Base-by-base conservation (phyloP, 2,113 vertebrate species). In the Perca schrenkii region DNA sequence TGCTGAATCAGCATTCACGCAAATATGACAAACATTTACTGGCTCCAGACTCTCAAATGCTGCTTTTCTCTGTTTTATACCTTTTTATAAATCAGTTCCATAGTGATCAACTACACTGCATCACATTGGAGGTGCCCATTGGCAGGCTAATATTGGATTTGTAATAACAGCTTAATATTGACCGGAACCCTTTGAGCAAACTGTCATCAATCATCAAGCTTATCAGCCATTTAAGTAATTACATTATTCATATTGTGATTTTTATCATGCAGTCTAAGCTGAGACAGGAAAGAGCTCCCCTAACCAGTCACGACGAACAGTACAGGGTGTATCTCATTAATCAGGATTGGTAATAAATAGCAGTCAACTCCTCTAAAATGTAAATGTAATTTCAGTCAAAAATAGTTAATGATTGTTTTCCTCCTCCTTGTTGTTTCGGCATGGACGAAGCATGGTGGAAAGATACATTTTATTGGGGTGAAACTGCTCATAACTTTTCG, bases 91-190 rank as follows among this genome's bases (percentile, higher is more conserved):
- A 79, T 75, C 43, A 69, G 36, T 15, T 62, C 34, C 8, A 56
- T 21, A 6, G 34, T 73, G 36, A 69, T 86, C 16, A 36, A 43
- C 16, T 47, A 16, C 49, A 12, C 62, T 71, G 60, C 46, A 43
- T 56, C 46, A 40, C 61, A 19, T 21, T 49, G 57, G 19, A 62
- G 36, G 58, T 21, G 25, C 25, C n/a, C 2, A 49, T 34, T 52
- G 49, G 34, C 50, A 34, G 31, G 25, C 12, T 67, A 2, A 28
- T 67, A 67, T 72, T 36, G 34, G 62, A 68, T 81, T 86, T 67
- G 19, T 49, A 88, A 86, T 82, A 75, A 74, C n/a, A 47, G 43
- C 47, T 73, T 46, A 10, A 54, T 61, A 68, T 68, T 52, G 57
- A 65, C 69, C 63, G 11, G 3, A 77, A 54, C 31, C 17, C 8